Evolutionary conservation across 2,113 vertebrate species (phyloP).

Genomic region (Agelaius phoeniceus): DNA sequence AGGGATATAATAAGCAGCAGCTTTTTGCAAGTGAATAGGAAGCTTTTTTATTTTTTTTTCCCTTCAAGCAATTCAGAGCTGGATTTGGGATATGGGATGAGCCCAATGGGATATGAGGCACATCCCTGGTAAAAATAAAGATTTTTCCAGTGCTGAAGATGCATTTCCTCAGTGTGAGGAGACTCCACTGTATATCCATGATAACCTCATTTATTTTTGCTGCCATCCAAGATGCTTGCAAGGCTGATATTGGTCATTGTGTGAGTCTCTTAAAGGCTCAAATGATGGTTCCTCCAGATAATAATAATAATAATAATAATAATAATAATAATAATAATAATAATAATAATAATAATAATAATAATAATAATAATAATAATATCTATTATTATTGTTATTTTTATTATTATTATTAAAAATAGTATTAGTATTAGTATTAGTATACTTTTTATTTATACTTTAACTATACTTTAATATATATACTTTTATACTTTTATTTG

Average conservation of each 20-base stretch:
- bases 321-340: too few species aligned
- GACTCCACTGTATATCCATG: neutral
- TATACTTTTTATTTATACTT: too few species aligned
- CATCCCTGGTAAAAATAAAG: neutral
- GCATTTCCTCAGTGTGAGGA: accelerated
- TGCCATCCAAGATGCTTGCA: neutral
- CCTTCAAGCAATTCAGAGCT: neutral
- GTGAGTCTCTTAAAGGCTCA: neutral
- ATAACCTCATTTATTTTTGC: neutral
- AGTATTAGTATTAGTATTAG: too few species aligned
- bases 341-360: too few species aligned
- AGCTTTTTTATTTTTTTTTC: neutral
- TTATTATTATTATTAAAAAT: too few species aligned
- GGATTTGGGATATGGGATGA: neutral
- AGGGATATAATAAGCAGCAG: slow-evolving; percentile 43
- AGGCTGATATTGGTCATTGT: neutral
- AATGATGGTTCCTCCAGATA: slow-evolving; percentile 19
- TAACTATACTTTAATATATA: too few species aligned
- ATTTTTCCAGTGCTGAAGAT: neutral
- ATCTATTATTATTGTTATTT: too few species aligned
- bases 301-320: too few species aligned
- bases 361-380: too few species aligned
- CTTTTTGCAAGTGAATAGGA: neutral
- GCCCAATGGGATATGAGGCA: neutral
- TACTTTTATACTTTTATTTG: too few species aligned